phyloP scores from a whole-genome alignment of 37 sponge, comb jelly and placozoan genomes.

The Dysidea cf. avara region DNA sequence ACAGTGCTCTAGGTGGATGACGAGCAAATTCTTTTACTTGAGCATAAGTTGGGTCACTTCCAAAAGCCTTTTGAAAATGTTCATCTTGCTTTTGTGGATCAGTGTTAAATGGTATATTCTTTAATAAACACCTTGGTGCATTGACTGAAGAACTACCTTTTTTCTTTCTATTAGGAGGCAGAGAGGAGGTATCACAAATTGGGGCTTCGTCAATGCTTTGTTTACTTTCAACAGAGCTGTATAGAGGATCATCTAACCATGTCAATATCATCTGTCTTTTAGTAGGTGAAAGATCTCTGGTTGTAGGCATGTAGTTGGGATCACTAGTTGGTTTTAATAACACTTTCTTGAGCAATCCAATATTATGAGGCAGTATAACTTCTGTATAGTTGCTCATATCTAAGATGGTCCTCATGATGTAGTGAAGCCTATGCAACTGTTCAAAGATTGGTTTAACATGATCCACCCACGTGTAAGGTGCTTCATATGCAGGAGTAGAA shows the following conservation, averaged over 20 bases:
- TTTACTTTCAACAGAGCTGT: too few relatives aligned
- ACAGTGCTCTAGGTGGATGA: not conserved
- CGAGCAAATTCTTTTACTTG: too few relatives aligned
- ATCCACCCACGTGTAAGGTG: conserved; percentile 11
- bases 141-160: not conserved
- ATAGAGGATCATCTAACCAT: conserved; percentile 30
- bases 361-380: conserved; percentile 26
- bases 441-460: conserved; percentile 32
- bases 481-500: not conserved
- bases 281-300: conserved; percentile 54
- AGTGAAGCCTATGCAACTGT: conserved; percentile 20
- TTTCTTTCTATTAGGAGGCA: too few relatives aligned
- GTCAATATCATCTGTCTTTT: conserved; percentile 27
- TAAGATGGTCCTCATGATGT: conserved; percentile 52
- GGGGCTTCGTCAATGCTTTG: too few relatives aligned
- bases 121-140: not conserved
- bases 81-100: too few relatives aligned
- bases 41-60: too few relatives aligned
- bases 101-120: too few relatives aligned
- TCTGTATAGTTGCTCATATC: conserved; percentile 34
- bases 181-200: too few relatives aligned
- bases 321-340: conserved; percentile 17
- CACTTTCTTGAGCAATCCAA: conserved; percentile 13
- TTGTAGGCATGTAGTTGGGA: conserved; percentile 69
- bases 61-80: too few relatives aligned